Evolutionary conservation across 2,113 vertebrate genomes (phyloP).

Genomic region (Rhea americana): DNA sequence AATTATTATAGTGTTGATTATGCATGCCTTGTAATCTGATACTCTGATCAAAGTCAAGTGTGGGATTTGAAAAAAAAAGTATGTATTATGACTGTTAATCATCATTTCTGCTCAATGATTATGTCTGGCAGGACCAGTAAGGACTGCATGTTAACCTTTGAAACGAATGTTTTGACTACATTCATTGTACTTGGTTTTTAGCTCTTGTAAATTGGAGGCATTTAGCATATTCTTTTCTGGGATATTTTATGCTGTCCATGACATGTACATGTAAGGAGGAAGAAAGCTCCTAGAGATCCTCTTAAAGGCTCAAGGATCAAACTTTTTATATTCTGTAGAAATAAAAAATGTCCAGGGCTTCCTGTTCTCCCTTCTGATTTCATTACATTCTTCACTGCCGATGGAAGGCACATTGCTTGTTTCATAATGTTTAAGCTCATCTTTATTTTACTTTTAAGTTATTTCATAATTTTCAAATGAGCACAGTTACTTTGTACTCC

Average conservation of each 20-base stretch:
- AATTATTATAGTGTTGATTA: slow-evolving; percentile 55
- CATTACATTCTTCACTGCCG: neutral
- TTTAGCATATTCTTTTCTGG: neutral
- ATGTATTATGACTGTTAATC: slow-evolving; percentile 34
- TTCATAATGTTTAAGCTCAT: neutral
- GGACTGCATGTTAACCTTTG: neutral
- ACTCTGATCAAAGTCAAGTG: slow-evolving; percentile 37
- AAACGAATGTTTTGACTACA: neutral
- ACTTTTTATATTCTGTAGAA: neutral
- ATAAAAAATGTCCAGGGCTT: neutral
- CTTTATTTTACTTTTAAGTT: neutral
- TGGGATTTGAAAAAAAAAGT: neutral
- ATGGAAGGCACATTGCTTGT: neutral
- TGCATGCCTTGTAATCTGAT: slow-evolving; percentile 13
- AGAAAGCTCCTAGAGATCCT: neutral
- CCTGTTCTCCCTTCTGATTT: neutral
- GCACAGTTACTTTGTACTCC: neutral
- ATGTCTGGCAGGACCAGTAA: neutral
- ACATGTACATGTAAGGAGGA: neutral
- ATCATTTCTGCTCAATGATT: slow-evolving; percentile 10
- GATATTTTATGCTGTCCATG: neutral
- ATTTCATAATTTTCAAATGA: neutral
- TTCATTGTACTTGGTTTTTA: neutral
- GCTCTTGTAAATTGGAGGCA: neutral
- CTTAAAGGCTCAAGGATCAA: neutral